These are phyloP conservation scores for Netelia inedita DNA, from an alignment of 2,888 invertebrate genomes.

Conservation along the genomic window DNA sequence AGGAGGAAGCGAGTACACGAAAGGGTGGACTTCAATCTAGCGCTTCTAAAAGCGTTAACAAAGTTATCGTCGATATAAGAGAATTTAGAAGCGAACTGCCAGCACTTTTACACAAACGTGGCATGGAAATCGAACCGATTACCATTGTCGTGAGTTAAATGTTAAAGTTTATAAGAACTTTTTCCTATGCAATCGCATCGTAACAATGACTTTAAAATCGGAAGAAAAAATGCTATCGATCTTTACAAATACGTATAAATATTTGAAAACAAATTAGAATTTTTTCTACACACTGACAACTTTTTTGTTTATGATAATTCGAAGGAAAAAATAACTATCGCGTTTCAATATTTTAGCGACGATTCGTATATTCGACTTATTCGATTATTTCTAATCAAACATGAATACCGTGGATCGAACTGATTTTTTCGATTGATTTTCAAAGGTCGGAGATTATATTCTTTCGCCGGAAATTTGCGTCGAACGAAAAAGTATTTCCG, in stretches of 20 bases:
- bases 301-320: no score
- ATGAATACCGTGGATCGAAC: no score
- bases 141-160: conserved; percentile 89
- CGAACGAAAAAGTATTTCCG: conserved; percentile 98
- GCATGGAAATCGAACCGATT: conserved; percentile 95
- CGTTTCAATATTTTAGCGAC: no score
- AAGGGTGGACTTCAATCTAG: conserved; percentile 87
- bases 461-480: conserved; percentile 98
- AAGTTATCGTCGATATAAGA: conserved; percentile 97
- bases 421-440: conserved; percentile 12
- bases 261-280: no score
- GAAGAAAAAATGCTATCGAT: no score
- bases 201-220: no score
- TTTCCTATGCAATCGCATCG: not conserved
- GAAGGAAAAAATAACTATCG: no score
- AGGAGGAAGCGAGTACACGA: conserved; percentile 86
- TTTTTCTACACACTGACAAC: no score
- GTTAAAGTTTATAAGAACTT: not conserved
- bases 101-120: conserved; percentile 95
- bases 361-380: no score
- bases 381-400: no score
- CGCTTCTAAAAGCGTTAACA: conserved; percentile 71
- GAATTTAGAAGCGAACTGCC: conserved; percentile 99
- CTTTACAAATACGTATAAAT: no score
- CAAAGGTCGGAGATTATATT: conserved; percentile 98